A percentile compares a stretch with the other conserved stretches of the same genome.
phyloP scores from a whole-genome alignment of 2,888 invertebrate species.

The Rhagonycha lutea region DNA sequence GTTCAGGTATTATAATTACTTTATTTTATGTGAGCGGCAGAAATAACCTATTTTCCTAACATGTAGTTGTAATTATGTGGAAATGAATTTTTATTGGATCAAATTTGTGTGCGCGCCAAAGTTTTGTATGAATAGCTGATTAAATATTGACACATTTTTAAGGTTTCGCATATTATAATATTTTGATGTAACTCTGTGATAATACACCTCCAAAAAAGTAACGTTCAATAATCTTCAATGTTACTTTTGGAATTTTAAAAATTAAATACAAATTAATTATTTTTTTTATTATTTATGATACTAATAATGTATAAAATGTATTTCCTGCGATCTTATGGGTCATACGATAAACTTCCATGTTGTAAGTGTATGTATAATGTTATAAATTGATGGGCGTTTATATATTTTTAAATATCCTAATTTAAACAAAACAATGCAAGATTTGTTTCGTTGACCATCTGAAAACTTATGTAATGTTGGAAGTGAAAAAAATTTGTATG shows the following conservation, averaged over 20 bases:
- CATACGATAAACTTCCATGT: background rate
- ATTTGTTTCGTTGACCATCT: background rate
- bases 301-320: too few relatives aligned
- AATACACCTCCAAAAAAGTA: background rate
- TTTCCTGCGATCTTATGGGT: background rate
- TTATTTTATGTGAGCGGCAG: background rate
- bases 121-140: background rate
- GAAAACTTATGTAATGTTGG: background rate
- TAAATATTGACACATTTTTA: background rate
- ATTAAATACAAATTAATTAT: background rate
- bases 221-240: background rate
- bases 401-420: background rate
- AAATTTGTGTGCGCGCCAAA: background rate
- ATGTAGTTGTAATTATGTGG: background rate
- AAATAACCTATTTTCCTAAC: background rate
- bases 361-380: background rate
- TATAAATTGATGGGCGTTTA: background rate
- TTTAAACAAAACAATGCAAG: background rate
- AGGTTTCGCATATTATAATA: background rate
- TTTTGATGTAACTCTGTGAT: background rate
- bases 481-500: background rate
- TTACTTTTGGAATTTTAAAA: background rate
- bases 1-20: background rate
- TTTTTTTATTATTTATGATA: background rate
- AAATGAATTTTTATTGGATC: background rate